Conservation (phyloP, 2,888 invertebrate species). For the Ophion ellenae region DNA sequence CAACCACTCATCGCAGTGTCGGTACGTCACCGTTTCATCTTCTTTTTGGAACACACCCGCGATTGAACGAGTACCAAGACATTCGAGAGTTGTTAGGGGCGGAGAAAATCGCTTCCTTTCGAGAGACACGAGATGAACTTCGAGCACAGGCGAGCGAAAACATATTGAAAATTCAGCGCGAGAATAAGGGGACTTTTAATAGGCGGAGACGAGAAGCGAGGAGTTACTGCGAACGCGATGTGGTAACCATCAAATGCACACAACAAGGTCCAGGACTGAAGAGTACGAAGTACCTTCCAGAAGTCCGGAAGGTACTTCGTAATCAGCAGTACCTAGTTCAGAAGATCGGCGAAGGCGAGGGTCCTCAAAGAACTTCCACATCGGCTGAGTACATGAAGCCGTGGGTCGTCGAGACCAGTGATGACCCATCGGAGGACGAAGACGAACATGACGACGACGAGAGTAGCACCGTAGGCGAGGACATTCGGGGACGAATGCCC, state of each 20-base stretch:
- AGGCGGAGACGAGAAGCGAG: slow-evolving; percentile 5
- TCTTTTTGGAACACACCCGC: slow-evolving; percentile 22
- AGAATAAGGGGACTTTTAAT: slow-evolving; percentile 17
- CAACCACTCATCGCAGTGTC: slow-evolving; percentile 40
- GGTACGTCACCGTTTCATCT: slow-evolving; percentile 45
- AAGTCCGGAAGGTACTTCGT: slow-evolving; percentile 12
- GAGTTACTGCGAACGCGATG: neutral
- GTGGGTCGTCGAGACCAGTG: slow-evolving; percentile 21
- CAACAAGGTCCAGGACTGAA: slow-evolving; percentile 29
- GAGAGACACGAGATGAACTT: slow-evolving; percentile 54
- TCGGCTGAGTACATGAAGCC: slow-evolving; percentile 50
- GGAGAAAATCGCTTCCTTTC: slow-evolving; percentile 52
- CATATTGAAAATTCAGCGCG: slow-evolving; percentile 61
- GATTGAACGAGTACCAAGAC: slow-evolving; percentile 45
- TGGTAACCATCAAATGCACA: slow-evolving; percentile 33
- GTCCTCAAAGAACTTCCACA: slow-evolving; percentile 44
- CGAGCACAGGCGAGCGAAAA: slow-evolving; percentile 54
- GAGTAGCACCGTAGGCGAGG: neutral
- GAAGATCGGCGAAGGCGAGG: slow-evolving; percentile 44
- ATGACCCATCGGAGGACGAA: neutral
- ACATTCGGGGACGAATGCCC: slow-evolving; percentile 40
- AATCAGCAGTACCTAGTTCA: slow-evolving; percentile 50
- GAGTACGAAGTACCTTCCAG: slow-evolving; percentile 29
- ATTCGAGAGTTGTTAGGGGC: slow-evolving; percentile 65
- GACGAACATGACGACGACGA: neutral